These are phyloP conservation scores for Calypte anna DNA, from an alignment of 2,113 vertebrate species.

Conservation along the genomic window DNA sequence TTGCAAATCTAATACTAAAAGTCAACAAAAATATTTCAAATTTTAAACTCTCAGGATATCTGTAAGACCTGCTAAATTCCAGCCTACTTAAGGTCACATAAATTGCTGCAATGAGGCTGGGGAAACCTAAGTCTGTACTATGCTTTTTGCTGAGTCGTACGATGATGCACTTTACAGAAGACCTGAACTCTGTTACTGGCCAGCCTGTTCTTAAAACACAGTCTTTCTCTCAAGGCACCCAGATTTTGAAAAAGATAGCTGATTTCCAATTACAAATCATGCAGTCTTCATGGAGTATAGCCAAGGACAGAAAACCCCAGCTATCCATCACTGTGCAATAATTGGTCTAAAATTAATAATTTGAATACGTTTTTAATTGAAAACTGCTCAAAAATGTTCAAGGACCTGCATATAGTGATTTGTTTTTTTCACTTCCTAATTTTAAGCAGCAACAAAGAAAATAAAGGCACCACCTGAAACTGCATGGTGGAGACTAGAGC, in stretches of 20 bases:
- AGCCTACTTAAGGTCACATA: not conserved
- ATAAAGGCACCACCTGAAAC: not conserved
- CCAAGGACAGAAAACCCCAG: not conserved
- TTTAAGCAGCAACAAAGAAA: not conserved
- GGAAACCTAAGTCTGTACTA: not conserved
- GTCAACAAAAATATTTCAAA: not conserved
- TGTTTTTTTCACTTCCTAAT: not conserved
- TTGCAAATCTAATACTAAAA: not conserved
- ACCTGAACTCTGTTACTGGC: not conserved
- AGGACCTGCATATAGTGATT: not conserved
- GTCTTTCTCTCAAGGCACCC: not conserved
- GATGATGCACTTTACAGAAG: not conserved
- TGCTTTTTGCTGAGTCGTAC: not conserved
- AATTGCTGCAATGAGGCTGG: not conserved
- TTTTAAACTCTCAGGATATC: not conserved
- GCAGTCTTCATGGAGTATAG: not conserved
- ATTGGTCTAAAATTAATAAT: not conserved
- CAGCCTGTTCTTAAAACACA: not conserved
- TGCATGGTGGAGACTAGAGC: not conserved
- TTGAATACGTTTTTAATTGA: slow-evolving; percentile 25
- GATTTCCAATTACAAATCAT: slow-evolving; percentile 11
- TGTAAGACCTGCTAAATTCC: not conserved
- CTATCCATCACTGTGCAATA: not conserved
- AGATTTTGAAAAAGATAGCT: not conserved
- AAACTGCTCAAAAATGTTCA: not conserved